These are phyloP conservation scores for Cetoscarus ocellatus DNA, from an alignment of 2,797 vertebrate genomes.

Conservation along the genomic window DNA sequence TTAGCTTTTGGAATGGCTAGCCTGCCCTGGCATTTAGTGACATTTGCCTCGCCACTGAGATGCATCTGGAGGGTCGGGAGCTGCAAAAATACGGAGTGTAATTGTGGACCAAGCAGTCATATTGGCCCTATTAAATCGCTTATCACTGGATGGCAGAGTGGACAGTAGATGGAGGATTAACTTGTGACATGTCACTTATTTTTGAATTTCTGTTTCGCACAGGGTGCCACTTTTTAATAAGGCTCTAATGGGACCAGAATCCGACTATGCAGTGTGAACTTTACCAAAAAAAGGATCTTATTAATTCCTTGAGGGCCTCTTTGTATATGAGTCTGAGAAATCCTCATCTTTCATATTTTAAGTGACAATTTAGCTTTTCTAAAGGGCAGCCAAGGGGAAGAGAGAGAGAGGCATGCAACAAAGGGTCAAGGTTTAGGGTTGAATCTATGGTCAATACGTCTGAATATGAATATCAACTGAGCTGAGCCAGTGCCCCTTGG, in stretches of 20 bases:
- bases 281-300: slow-evolving; percentile 7
- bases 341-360: too few species aligned
- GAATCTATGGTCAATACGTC: too few species aligned
- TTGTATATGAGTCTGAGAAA: not conserved
- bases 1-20: slow-evolving; percentile 74
- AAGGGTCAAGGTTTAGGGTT: too few species aligned
- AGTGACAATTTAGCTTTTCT: too few species aligned
- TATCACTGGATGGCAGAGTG: slow-evolving; percentile 34
- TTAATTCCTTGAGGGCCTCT: not conserved
- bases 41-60: slow-evolving; percentile 78
- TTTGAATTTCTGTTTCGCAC: slow-evolving; percentile 39
- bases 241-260: slow-evolving; percentile 31
- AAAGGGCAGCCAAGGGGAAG: too few species aligned
- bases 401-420: too few species aligned
- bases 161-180: slow-evolving; percentile 49
- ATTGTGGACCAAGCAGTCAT: slow-evolving; percentile 54
- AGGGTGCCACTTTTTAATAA: slow-evolving; percentile 38
- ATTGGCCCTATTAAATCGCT: slow-evolving; percentile 42
- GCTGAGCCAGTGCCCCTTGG: too few species aligned
- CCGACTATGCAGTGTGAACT: slow-evolving; percentile 21
- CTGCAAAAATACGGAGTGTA: slow-evolving; percentile 22
- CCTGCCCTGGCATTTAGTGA: slow-evolving; percentile 82
- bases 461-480: too few species aligned
- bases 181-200: slow-evolving; percentile 41
- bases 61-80: slow-evolving; percentile 52